These are phyloP conservation scores for Molorchus minor DNA, from an alignment of 2,888 invertebrate species.

Conservation along the genomic window DNA sequence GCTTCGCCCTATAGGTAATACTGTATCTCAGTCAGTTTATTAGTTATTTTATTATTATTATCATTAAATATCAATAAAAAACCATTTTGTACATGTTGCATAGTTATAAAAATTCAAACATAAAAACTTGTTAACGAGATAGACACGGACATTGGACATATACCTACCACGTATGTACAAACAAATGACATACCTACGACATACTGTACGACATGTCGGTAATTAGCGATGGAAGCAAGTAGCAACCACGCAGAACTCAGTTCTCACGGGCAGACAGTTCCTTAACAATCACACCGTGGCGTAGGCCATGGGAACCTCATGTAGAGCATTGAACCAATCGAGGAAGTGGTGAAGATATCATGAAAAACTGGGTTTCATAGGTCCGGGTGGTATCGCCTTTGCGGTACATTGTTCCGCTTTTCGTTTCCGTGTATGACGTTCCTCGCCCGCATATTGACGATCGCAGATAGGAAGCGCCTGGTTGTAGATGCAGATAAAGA, in stretches of 20 bases:
- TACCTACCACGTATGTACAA: background rate
- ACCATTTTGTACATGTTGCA: no score
- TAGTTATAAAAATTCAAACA: no score
- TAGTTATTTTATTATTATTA: no score
- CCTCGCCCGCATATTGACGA: constrained; percentile 3
- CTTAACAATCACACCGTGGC: constrained; percentile 33
- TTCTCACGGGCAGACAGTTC: constrained; percentile 44
- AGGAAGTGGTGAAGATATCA: constrained; percentile 55
- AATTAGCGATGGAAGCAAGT: constrained; percentile 3
- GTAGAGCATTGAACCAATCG: constrained; percentile 51
- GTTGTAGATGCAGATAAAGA: no score
- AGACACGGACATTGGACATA: no score
- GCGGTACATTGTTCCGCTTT: constrained; percentile 46
- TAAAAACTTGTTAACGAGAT: no score
- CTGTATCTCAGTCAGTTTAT: no score
- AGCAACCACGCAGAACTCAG: constrained; percentile 16
- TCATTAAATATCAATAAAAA: no score
- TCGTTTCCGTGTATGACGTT: constrained; percentile 27
- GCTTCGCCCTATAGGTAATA: no score
- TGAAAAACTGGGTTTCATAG: constrained; percentile 46
- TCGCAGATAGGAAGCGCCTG: constrained; percentile 12
- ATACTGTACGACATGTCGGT: constrained; percentile 3
- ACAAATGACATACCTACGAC: background rate
- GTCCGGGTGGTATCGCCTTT: constrained; percentile 34
- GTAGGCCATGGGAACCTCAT: constrained; percentile 32